Evolutionary conservation across 1,140 invertebrate genomes (phyloP).

Genomic region (Eurosta solidaginis): DNA sequence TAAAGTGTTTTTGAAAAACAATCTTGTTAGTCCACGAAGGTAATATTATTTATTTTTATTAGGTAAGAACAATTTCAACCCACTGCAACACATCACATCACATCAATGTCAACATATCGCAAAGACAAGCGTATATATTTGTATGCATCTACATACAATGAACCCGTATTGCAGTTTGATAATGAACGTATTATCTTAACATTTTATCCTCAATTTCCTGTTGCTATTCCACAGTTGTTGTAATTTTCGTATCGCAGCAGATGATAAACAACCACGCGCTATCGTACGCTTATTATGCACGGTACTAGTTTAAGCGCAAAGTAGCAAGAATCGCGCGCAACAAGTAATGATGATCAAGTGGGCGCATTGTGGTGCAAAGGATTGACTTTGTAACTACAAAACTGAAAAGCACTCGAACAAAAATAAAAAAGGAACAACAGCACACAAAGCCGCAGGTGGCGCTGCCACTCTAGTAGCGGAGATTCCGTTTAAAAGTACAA

Average conservation of each 20-base stretch:
- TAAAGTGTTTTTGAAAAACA: no score
- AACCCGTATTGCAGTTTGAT: background rate
- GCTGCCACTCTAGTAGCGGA: constrained; percentile 17
- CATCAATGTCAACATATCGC: constrained; percentile 15
- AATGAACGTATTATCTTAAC: constrained; percentile 19
- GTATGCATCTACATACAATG: constrained; percentile 1
- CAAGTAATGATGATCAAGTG: background rate
- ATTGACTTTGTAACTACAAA: background rate
- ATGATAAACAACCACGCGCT: background rate
- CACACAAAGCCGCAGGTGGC: background rate
- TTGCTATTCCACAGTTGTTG: background rate
- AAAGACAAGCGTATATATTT: no score
- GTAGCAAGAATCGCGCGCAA: background rate
- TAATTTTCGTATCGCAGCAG: background rate
- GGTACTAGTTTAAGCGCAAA: background rate
- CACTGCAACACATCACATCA: background rate
- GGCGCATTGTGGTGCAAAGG: background rate
- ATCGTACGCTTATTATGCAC: background rate
- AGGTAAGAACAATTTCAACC: no score
- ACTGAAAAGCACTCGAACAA: background rate
- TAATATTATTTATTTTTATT: no score
- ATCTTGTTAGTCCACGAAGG: no score
- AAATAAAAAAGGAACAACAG: background rate
- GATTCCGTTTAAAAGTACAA: constrained; percentile 19
- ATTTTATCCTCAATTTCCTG: constrained; percentile 14